Evolutionary conservation across 1,140 invertebrate species (phyloP).

Genomic region (Drosophila pseudoobscura): DNA sequence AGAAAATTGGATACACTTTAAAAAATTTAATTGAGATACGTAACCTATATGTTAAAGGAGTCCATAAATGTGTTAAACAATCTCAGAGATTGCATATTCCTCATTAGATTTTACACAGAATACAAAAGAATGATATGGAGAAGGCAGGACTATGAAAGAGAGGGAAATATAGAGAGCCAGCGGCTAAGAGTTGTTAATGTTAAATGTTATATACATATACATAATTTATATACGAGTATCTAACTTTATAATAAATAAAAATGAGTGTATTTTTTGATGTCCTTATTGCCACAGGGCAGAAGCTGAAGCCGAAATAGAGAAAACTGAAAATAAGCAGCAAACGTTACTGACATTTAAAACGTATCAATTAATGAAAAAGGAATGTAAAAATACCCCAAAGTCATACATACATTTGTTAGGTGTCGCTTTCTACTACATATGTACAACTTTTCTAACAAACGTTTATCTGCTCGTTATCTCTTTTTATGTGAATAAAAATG

Average conservation of each 20-base stretch:
- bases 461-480: slow-evolving; percentile 46
- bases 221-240: slow-evolving; percentile 39
- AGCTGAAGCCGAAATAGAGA: slow-evolving; percentile 11
- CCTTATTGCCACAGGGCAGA: slow-evolving; percentile 45
- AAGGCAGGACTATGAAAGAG: slow-evolving; percentile 17
- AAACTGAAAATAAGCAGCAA: slow-evolving; percentile 7
- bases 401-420: background rate
- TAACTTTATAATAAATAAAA: slow-evolving; percentile 47
- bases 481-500: slow-evolving; percentile 49
- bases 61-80: slow-evolving; percentile 57
- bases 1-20: slow-evolving; percentile 11
- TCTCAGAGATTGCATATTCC: slow-evolving; percentile 69
- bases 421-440: background rate
- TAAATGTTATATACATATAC: slow-evolving; percentile 49
- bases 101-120: slow-evolving; percentile 37
- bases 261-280: slow-evolving; percentile 52
- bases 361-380: slow-evolving; percentile 19
- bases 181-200: slow-evolving; percentile 46
- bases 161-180: slow-evolving; percentile 25
- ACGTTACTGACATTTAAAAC: background rate
- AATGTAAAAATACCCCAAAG: too few relatives aligned
- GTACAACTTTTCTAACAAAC: slow-evolving; percentile 2
- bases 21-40: slow-evolving; percentile 45
- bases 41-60: slow-evolving; percentile 37
- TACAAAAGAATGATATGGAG: too few relatives aligned